A percentile compares a stretch with the other conserved stretches of the same genome.
Conservation (phyloP, 2,113 vertebrate genomes). For the Drymodes brunneopygia region DNA sequence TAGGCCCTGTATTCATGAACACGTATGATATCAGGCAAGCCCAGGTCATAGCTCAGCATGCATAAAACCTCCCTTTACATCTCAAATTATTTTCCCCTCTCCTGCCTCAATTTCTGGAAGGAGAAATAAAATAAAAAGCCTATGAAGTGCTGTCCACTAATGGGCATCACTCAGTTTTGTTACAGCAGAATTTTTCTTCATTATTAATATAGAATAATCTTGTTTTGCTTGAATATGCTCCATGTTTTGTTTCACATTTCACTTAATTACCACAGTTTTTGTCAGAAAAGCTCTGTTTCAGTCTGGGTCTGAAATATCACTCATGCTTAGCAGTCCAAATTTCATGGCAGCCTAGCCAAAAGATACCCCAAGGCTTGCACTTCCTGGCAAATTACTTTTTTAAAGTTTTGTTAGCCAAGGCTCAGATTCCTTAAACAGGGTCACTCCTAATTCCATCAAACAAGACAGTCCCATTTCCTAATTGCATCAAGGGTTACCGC, state of each 20-base stretch:
- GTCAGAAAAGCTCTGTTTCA: slow-evolving; percentile 64
- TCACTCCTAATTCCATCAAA: slow-evolving; percentile 50
- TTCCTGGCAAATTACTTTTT: slow-evolving; percentile 46
- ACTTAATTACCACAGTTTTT: slow-evolving; percentile 24
- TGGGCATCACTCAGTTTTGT: not conserved
- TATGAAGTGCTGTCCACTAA: slow-evolving; percentile 2
- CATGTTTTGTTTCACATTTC: slow-evolving; percentile 34
- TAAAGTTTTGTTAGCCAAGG: slow-evolving; percentile 26
- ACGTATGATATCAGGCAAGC: slow-evolving; percentile 42
- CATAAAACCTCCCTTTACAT: not conserved
- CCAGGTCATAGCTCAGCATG: slow-evolving; percentile 30
- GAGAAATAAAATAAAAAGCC: not conserved
- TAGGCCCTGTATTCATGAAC: not conserved
- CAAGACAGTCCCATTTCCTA: slow-evolving; percentile 67
- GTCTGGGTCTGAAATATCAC: slow-evolving; percentile 11
- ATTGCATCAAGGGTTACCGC: slow-evolving; percentile 71
- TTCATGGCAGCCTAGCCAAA: slow-evolving; percentile 25
- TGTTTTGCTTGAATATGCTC: slow-evolving; percentile 32
- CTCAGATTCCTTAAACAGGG: slow-evolving; percentile 44
- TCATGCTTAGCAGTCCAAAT: slow-evolving; percentile 22
- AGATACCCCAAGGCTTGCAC: slow-evolving; percentile 60
- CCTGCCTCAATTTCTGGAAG: slow-evolving; percentile 1
- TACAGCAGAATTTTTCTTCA: not conserved
- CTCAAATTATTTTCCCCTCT: not conserved
- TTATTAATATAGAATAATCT: slow-evolving; percentile 13